Conservation (phyloP, 2,113 vertebrate genomes). For the Leucopsar rothschildi region DNA sequence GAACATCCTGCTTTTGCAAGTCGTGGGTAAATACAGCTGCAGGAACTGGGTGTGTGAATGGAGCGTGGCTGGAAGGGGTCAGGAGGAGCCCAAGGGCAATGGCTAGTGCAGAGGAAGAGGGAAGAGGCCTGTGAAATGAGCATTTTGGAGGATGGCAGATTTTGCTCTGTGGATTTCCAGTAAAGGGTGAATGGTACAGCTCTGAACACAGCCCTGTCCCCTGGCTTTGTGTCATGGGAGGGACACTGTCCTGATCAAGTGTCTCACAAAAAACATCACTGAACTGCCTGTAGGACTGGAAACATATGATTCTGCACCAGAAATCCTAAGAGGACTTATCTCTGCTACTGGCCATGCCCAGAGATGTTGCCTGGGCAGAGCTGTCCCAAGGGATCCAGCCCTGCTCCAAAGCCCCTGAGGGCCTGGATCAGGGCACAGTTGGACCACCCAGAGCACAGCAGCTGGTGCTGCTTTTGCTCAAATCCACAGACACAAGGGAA, state of each 20-base stretch:
- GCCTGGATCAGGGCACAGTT: not conserved
- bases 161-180: not conserved
- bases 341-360: not conserved
- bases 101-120: not conserved
- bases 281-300: not conserved
- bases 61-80: not conserved
- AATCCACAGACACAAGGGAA: accelerated
- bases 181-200: not conserved
- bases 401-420: not conserved
- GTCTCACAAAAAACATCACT: not conserved
- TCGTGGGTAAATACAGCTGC: conserved; percentile 64
- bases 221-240: not conserved
- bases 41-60: conserved; percentile 22
- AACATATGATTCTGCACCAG: accelerated
- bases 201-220: not conserved
- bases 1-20: conserved; percentile 42
- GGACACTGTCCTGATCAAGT: accelerated
- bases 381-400: not conserved
- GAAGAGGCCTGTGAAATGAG: not conserved
- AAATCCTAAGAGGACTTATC: not conserved
- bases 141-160: not conserved
- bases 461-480: not conserved
- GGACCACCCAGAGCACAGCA: not conserved
- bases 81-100: not conserved
- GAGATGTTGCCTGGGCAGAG: not conserved